Conservation (phyloP, 1,140 invertebrate species). For the Epicauta chinensis region DNA sequence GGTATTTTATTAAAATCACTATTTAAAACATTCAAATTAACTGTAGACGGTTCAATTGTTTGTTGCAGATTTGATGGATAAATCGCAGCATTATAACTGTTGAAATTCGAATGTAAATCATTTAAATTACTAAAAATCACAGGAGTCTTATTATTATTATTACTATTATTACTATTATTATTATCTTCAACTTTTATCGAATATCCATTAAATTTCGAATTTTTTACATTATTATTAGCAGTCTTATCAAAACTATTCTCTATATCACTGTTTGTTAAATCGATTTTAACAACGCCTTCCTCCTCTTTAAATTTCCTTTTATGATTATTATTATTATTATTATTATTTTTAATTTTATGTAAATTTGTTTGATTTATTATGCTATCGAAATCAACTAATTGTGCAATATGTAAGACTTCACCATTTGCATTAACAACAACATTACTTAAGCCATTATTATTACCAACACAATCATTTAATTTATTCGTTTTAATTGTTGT, state of each 20-base stretch:
- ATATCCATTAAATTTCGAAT: slow-evolving; percentile 12
- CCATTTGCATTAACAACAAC: slow-evolving; percentile 36
- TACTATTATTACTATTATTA: not conserved
- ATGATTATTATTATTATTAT: slow-evolving; percentile 19
- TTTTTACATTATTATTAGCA: slow-evolving; percentile 5
- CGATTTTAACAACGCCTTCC: slow-evolving; percentile 29
- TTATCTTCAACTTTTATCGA: not conserved
- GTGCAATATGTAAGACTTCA: slow-evolving; percentile 35
- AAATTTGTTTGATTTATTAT: slow-evolving; percentile 21
- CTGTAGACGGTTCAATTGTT: slow-evolving; percentile 15
- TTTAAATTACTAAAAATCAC: slow-evolving; percentile 8
- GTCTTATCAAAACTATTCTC: slow-evolving; percentile 5
- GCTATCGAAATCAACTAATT: slow-evolving; percentile 30
- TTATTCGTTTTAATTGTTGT: slow-evolving; percentile 27
- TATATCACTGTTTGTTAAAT: slow-evolving; percentile 26
- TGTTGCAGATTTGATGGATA: slow-evolving; percentile 4
- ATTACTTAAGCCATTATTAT: slow-evolving; percentile 31
- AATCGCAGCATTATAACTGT: slow-evolving; percentile 4
- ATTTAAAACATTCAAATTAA: slow-evolving; percentile 22
- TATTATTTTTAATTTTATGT: slow-evolving; percentile 23
- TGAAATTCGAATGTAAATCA: slow-evolving; percentile 17
- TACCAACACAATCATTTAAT: no score
- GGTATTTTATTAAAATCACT: slow-evolving; percentile 14
- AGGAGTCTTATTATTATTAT: slow-evolving; percentile 1
- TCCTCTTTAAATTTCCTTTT: slow-evolving; percentile 12